phyloP scores from a whole-genome alignment of 2,888 invertebrate species.

The Strigamia crassipes region DNA sequence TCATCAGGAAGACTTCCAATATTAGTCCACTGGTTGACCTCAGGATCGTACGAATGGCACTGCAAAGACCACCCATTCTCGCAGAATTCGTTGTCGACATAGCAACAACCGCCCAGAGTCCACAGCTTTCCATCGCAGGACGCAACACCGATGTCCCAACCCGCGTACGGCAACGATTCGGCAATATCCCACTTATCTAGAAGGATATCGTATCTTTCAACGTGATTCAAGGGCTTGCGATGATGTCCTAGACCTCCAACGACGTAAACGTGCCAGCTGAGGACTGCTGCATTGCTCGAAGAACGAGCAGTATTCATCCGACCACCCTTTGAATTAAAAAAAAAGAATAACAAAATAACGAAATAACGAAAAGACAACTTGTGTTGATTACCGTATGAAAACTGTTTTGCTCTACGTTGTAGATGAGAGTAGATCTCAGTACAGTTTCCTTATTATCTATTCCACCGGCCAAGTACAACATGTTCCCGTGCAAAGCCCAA shows the following conservation, averaged over 20 bases:
- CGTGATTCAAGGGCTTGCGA: not conserved
- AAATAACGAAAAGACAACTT: not conserved
- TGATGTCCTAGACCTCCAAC: constrained; percentile 24
- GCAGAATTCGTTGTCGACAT: not conserved
- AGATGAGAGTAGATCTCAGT: not conserved
- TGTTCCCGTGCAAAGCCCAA: not conserved
- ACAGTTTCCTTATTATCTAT: not conserved
- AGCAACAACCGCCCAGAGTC: not conserved
- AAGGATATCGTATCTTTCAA: constrained; percentile 8
- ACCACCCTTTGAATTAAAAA: too few relatives aligned
- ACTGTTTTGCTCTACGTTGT: not conserved
- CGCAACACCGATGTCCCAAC: not conserved
- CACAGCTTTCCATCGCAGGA: not conserved
- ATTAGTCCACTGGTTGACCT: constrained; percentile 18
- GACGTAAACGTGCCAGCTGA: constrained; percentile 12
- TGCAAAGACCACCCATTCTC: not conserved
- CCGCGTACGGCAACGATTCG: not conserved
- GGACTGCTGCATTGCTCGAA: not conserved
- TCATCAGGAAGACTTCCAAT: not conserved
- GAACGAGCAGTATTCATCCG: not conserved
- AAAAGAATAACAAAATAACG: too few relatives aligned
- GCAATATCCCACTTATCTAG: not conserved
- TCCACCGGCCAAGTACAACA: constrained; percentile 27
- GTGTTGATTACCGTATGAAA: not conserved
- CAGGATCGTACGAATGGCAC: constrained; percentile 13